phyloP scores from a whole-genome alignment of 2,888 invertebrate genomes.

The Protodeltote pygarga region DNA sequence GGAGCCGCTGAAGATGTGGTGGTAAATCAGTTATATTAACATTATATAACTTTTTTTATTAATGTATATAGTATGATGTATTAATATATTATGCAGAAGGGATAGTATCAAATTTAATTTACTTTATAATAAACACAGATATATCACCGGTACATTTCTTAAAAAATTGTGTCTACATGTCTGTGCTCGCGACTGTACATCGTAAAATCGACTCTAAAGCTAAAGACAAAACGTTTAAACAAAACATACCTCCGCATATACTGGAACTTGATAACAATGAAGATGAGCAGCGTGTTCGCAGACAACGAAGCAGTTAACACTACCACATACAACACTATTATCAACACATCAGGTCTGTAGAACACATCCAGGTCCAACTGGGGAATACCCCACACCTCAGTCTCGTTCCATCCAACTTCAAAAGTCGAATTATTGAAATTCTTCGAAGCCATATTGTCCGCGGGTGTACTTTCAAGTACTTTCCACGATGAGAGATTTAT shows the following conservation, averaged over 20 bases:
- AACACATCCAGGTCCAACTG: constrained; percentile 75
- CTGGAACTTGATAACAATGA: constrained; percentile 90
- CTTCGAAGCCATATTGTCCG: constrained; percentile 21
- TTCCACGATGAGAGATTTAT: neutral
- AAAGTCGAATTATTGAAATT: constrained; percentile 39
- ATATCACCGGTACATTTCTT: too few species aligned
- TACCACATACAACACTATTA: constrained; percentile 89
- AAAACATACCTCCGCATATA: constrained; percentile 90
- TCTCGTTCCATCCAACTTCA: constrained; percentile 57
- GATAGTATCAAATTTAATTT: too few species aligned
- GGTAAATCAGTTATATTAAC: too few species aligned
- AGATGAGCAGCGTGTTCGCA: constrained; percentile 89
- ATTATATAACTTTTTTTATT: too few species aligned
- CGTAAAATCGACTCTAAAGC: too few species aligned
- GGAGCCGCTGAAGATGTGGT: too few species aligned
- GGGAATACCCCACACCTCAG: constrained; percentile 57
- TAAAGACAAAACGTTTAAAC: neutral
- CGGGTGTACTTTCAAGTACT: constrained; percentile 15
- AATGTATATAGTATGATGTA: too few species aligned
- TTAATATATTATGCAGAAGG: too few species aligned
- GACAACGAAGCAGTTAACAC: constrained; percentile 89
- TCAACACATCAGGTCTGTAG: constrained; percentile 77
- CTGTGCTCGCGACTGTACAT: too few species aligned
- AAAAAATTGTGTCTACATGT: too few species aligned
- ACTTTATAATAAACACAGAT: too few species aligned